Percentiles rank a stretch among this genome's conserved stretches.
phyloP scores from a whole-genome alignment of 2,113 vertebrate species.

The Thamnophis sirtalis region DNA sequence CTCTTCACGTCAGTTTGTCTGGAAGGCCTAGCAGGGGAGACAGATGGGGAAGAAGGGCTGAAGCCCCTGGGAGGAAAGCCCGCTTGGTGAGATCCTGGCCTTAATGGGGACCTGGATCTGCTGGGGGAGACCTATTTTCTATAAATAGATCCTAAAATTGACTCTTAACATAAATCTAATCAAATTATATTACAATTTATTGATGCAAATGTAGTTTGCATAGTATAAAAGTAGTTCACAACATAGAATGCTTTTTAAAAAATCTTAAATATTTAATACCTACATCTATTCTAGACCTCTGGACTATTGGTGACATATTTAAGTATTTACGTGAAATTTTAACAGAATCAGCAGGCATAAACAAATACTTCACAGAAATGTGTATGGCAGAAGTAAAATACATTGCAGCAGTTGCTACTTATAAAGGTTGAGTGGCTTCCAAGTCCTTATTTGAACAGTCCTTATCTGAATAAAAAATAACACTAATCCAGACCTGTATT shows the following conservation, averaged over 20 bases:
- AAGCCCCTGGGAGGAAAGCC: no score
- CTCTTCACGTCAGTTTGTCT: no score
- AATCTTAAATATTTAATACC: background rate
- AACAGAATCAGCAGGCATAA: background rate
- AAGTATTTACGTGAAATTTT: background rate
- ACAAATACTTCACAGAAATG: background rate
- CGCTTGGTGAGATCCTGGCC: no score
- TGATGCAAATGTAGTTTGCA: background rate
- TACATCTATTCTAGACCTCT: background rate
- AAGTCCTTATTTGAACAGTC: no score
- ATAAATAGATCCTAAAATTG: background rate
- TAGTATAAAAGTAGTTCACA: background rate
- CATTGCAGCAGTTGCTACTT: background rate
- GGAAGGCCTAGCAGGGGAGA: no score
- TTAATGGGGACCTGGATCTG: no score
- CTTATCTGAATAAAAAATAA: no score
- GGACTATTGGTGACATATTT: background rate
- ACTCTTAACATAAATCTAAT: no score
- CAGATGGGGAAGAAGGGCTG: no score
- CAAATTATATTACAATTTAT: background rate
- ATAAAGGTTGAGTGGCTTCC: background rate
- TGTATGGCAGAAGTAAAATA: background rate
- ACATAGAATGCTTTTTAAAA: background rate
- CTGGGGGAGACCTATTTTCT: no score
- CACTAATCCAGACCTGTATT: no score